Percentiles rank a stretch among this genome's conserved stretches.
phyloP scores from a whole-genome alignment of 2,113 vertebrate species.

The Hippocampus zosterae region DNA sequence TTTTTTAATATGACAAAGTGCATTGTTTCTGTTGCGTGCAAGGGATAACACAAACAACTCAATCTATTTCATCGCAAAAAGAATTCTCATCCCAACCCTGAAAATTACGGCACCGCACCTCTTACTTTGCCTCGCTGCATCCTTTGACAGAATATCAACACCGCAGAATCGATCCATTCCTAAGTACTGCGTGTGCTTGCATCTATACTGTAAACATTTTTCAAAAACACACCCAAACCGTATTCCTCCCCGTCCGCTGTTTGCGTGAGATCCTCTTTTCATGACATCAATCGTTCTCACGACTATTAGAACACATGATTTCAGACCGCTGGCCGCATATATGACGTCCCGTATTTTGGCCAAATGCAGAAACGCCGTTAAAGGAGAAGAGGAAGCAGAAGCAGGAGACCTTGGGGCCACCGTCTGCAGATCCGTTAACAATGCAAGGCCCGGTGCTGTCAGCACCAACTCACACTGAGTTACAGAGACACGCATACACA shows the following conservation, averaged over 20 bases:
- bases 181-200: slow-evolving; percentile 22
- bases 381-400: slow-evolving; percentile 38
- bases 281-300: slow-evolving; percentile 62
- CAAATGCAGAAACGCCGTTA: slow-evolving; percentile 23
- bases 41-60: slow-evolving; percentile 61
- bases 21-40: slow-evolving; percentile 49
- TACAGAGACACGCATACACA: slow-evolving; percentile 31
- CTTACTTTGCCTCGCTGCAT: slow-evolving; percentile 25
- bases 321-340: slow-evolving; percentile 43
- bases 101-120: slow-evolving; percentile 61
- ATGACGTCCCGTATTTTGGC: slow-evolving; percentile 53
- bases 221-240: slow-evolving; percentile 21
- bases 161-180: slow-evolving; percentile 29
- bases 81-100: slow-evolving; percentile 63
- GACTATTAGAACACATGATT: slow-evolving; percentile 52
- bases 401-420: slow-evolving; percentile 46
- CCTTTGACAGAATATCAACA: slow-evolving; percentile 47
- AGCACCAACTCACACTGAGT: slow-evolving; percentile 55
- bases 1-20: not conserved
- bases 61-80: slow-evolving; percentile 34
- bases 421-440: slow-evolving; percentile 54
- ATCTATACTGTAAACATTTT: slow-evolving; percentile 40
- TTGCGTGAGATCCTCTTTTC: slow-evolving; percentile 34
- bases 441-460: slow-evolving; percentile 53
- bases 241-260: slow-evolving; percentile 5